Conservation (phyloP, 2,888 invertebrate genomes). For the Leptodirus hochenwartii region DNA sequence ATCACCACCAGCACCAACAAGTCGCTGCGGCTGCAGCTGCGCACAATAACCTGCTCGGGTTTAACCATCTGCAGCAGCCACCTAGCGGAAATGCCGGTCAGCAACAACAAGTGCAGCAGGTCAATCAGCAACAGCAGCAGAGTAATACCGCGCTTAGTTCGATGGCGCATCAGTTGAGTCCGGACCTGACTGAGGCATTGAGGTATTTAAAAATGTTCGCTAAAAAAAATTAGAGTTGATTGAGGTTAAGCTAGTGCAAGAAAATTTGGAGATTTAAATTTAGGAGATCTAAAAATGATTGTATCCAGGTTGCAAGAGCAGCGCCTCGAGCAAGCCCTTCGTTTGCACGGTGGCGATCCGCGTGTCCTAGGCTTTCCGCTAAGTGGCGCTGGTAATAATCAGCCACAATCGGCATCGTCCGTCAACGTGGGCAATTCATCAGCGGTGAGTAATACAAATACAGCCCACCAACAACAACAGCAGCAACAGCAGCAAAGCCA, state of each 20-base stretch:
- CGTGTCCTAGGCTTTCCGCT: conserved; percentile 62
- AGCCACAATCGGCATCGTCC: conserved; percentile 13
- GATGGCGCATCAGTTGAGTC: conserved; percentile 35
- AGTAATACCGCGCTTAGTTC: too few relatives aligned
- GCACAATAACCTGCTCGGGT: conserved; percentile 6
- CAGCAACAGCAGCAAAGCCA: conserved; percentile 22
- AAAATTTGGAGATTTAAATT: too few relatives aligned
- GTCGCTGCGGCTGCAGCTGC: conserved; percentile 16
- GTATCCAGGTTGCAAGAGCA: conserved; percentile 54
- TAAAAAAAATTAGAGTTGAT: too few relatives aligned
- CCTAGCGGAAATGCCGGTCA: neutral
- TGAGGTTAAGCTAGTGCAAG: too few relatives aligned
- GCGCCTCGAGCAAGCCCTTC: conserved; percentile 63
- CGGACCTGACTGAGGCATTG: conserved; percentile 52
- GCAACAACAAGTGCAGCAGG: neutral
- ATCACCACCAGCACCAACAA: conserved; percentile 24
- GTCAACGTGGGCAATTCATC: conserved; percentile 18
- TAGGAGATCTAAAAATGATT: too few relatives aligned
- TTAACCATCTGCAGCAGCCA: conserved; percentile 4
- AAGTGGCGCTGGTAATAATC: neutral
- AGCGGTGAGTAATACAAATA: too few relatives aligned
- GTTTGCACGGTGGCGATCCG: conserved; percentile 60
- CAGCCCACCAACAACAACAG: conserved; percentile 7
- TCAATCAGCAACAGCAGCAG: neutral
- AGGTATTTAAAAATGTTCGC: too few relatives aligned